phyloP scores from a whole-genome alignment of 2,888 invertebrate species.

The Agriotes lineatus region DNA sequence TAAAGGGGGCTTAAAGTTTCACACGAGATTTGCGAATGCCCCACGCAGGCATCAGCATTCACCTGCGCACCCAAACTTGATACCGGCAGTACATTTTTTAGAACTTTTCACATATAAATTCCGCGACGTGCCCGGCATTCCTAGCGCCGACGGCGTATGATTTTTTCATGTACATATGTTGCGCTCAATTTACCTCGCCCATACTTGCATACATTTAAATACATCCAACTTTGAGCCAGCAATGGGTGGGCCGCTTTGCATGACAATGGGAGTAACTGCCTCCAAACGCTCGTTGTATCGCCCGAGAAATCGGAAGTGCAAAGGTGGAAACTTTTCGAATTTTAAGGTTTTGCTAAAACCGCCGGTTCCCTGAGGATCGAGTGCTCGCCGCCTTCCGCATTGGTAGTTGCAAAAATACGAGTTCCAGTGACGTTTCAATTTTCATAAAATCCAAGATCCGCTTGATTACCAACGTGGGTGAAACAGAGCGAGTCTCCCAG shows the following conservation, averaged over 20 bases:
- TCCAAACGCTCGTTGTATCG: constrained; percentile 18
- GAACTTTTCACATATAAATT: constrained; percentile 11
- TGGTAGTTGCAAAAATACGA: not conserved
- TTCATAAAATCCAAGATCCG: not conserved
- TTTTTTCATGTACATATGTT: constrained; percentile 19
- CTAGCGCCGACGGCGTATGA: not conserved
- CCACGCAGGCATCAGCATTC: constrained; percentile 4
- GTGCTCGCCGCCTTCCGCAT: not conserved
- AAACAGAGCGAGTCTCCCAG: not conserved
- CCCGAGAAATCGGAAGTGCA: constrained; percentile 2
- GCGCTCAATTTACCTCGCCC: constrained; percentile 13
- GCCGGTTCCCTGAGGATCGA: not conserved
- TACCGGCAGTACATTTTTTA: not conserved
- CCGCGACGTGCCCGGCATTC: not conserved
- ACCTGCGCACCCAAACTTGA: constrained; percentile 8
- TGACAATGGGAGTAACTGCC: constrained; percentile 25
- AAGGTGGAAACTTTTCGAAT: not conserved
- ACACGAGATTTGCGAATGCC: constrained; percentile 12
- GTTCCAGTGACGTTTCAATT: not conserved
- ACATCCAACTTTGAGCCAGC: constrained; percentile 9
- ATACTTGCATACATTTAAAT: constrained; percentile 29
- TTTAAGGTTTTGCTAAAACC: not conserved
- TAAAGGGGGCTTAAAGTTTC: constrained; percentile 3
- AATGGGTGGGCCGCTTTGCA: constrained; percentile 24
- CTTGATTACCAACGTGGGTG: not conserved